phyloP scores from a whole-genome alignment of 2,888 invertebrate genomes.

The Diabrotica balteata region DNA sequence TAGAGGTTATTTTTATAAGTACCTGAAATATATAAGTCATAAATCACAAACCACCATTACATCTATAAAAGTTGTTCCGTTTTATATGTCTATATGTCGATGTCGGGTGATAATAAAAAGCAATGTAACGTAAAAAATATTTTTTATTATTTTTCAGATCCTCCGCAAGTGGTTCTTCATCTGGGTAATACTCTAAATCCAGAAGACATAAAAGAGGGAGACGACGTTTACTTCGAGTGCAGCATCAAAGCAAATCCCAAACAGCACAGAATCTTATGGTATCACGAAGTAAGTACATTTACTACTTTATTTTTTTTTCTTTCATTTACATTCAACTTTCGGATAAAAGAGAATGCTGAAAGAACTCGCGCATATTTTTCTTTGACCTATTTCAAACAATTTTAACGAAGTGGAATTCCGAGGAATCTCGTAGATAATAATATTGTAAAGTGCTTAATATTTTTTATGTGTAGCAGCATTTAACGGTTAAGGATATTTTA shows the following conservation, averaged over 20 bases:
- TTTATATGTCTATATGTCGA: slow-evolving; percentile 5
- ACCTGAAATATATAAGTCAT: neutral
- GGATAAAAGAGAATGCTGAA: slow-evolving; percentile 8
- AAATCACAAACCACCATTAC: slow-evolving; percentile 3
- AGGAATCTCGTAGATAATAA: no score
- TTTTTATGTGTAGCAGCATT: no score
- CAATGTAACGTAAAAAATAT: slow-evolving; percentile 13
- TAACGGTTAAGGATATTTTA: no score
- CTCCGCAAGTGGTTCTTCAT: slow-evolving; percentile 74
- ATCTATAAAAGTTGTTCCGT: slow-evolving; percentile 2
- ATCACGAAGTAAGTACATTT: slow-evolving; percentile 72
- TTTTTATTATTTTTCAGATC: slow-evolving; percentile 64
- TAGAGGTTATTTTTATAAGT: neutral
- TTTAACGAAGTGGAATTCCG: neutral
- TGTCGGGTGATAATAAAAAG: slow-evolving; percentile 7
- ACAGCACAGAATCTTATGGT: slow-evolving; percentile 79
- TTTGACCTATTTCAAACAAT: neutral
- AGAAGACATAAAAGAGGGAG: slow-evolving; percentile 80
- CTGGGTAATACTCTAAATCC: slow-evolving; percentile 78
- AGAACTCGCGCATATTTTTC: neutral
- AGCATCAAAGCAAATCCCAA: slow-evolving; percentile 78
- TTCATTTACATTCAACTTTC: slow-evolving; percentile 19
- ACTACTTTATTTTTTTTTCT: slow-evolving; percentile 12
- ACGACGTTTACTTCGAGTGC: slow-evolving; percentile 83
- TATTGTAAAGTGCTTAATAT: no score